Evolutionary conservation across 1,140 invertebrate genomes (phyloP).

Genomic region (Pinna nobilis): DNA sequence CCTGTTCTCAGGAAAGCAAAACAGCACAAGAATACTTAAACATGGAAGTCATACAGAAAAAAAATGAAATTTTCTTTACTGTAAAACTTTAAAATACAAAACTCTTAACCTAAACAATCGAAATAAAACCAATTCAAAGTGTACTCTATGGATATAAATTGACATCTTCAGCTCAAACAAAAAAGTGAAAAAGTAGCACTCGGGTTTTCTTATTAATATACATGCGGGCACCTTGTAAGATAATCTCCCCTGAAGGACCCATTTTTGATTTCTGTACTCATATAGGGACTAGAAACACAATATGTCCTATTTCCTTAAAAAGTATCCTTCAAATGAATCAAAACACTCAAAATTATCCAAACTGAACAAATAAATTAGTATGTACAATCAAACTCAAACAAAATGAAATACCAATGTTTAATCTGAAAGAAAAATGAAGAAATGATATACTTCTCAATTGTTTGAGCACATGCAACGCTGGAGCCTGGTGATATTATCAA

Average conservation of each 20-base stretch:
- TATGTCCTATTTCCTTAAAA: slow-evolving; percentile 1
- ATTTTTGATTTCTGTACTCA: not conserved
- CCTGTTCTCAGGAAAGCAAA: not conserved
- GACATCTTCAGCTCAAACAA: no score
- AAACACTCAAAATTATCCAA: not conserved
- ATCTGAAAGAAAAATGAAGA: slow-evolving; percentile 5
- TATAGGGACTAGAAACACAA: slow-evolving; percentile 20
- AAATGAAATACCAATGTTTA: not conserved
- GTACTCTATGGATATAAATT: no score
- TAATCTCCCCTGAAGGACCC: not conserved
- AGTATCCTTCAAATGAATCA: not conserved
- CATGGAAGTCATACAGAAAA: not conserved
- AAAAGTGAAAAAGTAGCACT: no score
- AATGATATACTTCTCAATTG: no score
- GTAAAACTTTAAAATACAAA: not conserved
- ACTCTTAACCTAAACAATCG: not conserved
- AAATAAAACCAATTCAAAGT: no score
- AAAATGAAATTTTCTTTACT: slow-evolving; percentile 1
- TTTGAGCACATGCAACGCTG: no score
- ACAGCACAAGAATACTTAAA: not conserved
- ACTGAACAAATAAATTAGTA: slow-evolving; percentile 23
- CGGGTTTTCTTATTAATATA: slow-evolving; percentile 3
- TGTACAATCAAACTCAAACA: slow-evolving; percentile 7
- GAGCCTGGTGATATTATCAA: no score
- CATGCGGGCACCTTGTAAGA: not conserved